A percentile compares a stretch with the other conserved stretches of the same genome.
phyloP scores from a whole-genome alignment of 2,113 vertebrate species.

The Pangasianodon gigas region DNA sequence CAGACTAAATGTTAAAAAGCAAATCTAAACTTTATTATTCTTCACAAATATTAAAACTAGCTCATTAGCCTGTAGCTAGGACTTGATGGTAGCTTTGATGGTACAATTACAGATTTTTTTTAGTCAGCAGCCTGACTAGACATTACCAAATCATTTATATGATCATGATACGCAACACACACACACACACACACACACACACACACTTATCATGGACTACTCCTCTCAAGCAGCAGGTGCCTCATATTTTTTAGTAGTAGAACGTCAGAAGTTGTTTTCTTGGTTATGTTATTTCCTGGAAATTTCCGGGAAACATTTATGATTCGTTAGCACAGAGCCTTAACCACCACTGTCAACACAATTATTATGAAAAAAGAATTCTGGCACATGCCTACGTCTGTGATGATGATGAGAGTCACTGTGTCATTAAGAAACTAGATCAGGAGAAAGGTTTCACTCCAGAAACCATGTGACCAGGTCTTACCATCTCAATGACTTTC shows the following conservation, averaged over 20 bases:
- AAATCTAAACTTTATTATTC: too few species aligned
- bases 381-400: too few species aligned
- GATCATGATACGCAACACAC: neutral
- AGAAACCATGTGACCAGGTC: constrained; percentile 16
- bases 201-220: neutral
- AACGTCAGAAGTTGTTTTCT: neutral
- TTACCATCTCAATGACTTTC: constrained; percentile 90
- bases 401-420: neutral
- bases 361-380: neutral
- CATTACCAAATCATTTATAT: too few species aligned
- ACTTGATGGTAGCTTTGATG: too few species aligned
- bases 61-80: too few species aligned
- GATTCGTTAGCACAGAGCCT: neutral
- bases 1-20: too few species aligned
- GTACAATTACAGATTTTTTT: too few species aligned
- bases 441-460: neutral
- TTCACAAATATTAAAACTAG: too few species aligned
- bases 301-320: neutral
- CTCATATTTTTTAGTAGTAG: neutral
- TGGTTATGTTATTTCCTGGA: neutral
- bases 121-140: too few species aligned
- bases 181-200: neutral
- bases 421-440: neutral
- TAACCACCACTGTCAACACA: neutral
- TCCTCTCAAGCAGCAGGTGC: neutral